These are phyloP conservation scores for Parasteatoda lunata DNA, from an alignment of 2,888 invertebrate genomes.

Conservation along the genomic window DNA sequence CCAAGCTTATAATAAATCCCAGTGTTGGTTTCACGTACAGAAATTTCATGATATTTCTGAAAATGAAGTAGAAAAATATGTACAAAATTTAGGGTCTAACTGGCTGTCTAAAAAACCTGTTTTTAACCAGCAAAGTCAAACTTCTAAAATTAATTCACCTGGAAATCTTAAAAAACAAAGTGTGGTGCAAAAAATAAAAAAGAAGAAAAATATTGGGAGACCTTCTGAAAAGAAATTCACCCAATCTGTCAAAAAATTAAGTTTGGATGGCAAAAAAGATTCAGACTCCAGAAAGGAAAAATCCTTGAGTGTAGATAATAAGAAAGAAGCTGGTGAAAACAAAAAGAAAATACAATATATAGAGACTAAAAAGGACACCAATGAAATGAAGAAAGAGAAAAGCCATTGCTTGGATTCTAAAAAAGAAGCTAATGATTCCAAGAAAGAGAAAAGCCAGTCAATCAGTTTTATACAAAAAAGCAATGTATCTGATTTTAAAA, in stretches of 20 bases:
- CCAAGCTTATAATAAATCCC: slow-evolving; percentile 66
- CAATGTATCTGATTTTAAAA: slow-evolving; percentile 32
- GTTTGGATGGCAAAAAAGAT: slow-evolving; percentile 7
- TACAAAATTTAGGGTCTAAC: slow-evolving; percentile 26
- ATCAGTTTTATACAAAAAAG: slow-evolving; percentile 27
- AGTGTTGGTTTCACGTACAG: slow-evolving; percentile 61
- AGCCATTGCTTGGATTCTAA: not conserved
- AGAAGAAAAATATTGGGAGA: slow-evolving; percentile 13
- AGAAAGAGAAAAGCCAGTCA: slow-evolving; percentile 23
- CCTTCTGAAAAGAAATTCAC: not conserved
- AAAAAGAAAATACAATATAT: slow-evolving; percentile 10
- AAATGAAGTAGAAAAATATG: slow-evolving; percentile 41
- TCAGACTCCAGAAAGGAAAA: slow-evolving; percentile 11
- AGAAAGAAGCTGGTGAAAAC: slow-evolving; percentile 3
- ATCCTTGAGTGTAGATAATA: not conserved
- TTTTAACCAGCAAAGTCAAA: too few species aligned
- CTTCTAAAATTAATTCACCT: slow-evolving; percentile 1
- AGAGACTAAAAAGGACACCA: slow-evolving; percentile 4
- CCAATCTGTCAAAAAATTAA: slow-evolving; percentile 22
- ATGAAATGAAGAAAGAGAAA: slow-evolving; percentile 4
- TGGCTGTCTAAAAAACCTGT: not conserved
- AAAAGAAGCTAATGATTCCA: not conserved
- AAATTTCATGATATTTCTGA: slow-evolving; percentile 48
- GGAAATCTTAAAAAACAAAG: slow-evolving; percentile 1
- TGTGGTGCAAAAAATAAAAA: slow-evolving; percentile 28